Conservation (phyloP, 2,113 vertebrate genomes). For the Clarias gariepinus region DNA sequence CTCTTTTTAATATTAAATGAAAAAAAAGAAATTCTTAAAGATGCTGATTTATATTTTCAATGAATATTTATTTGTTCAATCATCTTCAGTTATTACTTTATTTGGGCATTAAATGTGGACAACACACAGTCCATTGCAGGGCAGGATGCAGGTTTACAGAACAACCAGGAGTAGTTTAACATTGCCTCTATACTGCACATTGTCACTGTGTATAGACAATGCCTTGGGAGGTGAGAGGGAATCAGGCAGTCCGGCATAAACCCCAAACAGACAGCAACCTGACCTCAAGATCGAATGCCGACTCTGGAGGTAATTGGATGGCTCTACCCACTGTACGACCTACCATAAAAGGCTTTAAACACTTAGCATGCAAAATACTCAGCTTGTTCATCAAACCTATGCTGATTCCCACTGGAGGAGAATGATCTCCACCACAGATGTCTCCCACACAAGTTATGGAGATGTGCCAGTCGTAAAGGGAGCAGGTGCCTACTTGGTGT, state of each 20-base stretch:
- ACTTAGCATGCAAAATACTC: neutral
- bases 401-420: neutral
- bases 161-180: neutral
- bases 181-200: too few relatives aligned
- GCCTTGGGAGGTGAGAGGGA: neutral
- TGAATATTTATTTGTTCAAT: neutral
- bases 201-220: too few relatives aligned
- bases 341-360: neutral
- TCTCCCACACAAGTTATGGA: neutral
- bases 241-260: neutral
- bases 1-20: neutral
- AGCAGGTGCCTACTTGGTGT: neutral
- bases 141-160: neutral
- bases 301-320: neutral
- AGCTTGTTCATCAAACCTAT: neutral
- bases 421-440: neutral
- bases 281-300: neutral
- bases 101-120: too few relatives aligned
- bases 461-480: neutral
- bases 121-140: neutral
- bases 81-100: neutral
- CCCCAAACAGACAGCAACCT: neutral
- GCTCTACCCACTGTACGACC: neutral
- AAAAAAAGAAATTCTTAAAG: neutral
- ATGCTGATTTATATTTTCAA: neutral